Evolutionary conservation across 2,797 vertebrate species (phyloP), one percentile per base, ranked within the genome.

Genomic region (Myotis daubentonii): DNA sequence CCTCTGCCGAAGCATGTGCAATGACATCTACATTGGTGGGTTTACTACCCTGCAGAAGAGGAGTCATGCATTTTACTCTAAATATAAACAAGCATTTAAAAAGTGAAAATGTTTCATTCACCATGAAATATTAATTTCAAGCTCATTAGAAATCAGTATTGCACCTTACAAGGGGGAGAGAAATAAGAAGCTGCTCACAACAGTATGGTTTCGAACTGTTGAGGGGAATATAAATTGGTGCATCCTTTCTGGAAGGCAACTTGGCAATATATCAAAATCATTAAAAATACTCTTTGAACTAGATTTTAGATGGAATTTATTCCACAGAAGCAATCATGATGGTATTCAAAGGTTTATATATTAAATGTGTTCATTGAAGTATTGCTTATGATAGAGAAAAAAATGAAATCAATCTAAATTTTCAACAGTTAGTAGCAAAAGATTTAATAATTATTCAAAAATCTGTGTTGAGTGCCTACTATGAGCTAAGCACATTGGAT

Each of bases 251-350:
- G 25, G 20, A 66, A 87, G 20, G 22, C 25, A 87, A 53, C 7
- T 86, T 85, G 44, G 49, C 53, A 66, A 60, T 53, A 84, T 41
- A 79, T 65, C 57, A 82, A 92, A 88, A 87, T 78, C 74, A 93
- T 81, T 93, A 85, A 93, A 96, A 91, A 87, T 68, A 93, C 19
- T 78, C 81, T 85, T 94, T 87, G 91, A 95, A 74, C 76, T 90
- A 78, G 44, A 89, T 57, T 86, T 87, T 79, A 87, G 51, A 81
- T 94, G 65, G 28, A 93, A 87, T 94, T 92, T 87, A 90, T 92
- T 87, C 49, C 81, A 87, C 57, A 95, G 57, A 89, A 65, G 60
- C 15, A 87, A 90, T 70, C 71, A 84, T 47, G 4, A 33, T 68
- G 44, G 47, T 90, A 83, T 87, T 83, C 76, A 87, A 92, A 94